phyloP scores from a whole-genome alignment of 1,140 invertebrate species.

The Hylyphantes graminicola region DNA sequence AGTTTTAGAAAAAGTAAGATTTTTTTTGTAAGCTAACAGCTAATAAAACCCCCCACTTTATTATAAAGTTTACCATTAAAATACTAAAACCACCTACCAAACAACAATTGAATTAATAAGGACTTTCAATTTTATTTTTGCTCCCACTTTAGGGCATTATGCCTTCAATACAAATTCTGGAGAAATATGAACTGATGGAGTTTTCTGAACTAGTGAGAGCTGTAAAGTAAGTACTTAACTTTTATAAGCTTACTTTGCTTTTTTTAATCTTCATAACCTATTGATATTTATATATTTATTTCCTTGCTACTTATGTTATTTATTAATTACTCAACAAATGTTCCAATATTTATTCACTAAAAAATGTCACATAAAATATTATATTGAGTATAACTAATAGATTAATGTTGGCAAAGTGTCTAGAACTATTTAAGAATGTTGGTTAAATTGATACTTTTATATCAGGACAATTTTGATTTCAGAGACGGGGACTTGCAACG shows the following conservation, averaged over 20 bases:
- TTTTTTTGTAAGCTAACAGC: no score
- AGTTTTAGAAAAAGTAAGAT: no score
- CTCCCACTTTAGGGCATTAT: constrained; percentile 78
- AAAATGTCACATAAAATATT: no score
- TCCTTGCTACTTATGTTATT: not conserved
- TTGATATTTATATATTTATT: not conserved
- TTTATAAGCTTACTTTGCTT: not conserved
- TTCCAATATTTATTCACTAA: not conserved
- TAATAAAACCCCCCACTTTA: no score
- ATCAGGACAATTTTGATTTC: constrained; percentile 54
- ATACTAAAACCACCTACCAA: not conserved
- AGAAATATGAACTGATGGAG: constrained; percentile 90
- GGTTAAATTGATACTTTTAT: no score
- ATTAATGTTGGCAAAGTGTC: no score
- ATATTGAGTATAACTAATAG: no score
- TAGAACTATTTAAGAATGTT: no score
- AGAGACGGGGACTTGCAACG: constrained; percentile 85
- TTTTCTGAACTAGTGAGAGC: constrained; percentile 89
- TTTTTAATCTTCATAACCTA: no score
- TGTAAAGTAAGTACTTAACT: constrained; percentile 74
- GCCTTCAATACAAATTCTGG: constrained; percentile 81
- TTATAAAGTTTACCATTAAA: constrained; percentile 2
- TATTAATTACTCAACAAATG: not conserved
- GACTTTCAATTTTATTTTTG: not conserved
- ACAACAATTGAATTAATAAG: not conserved